These are phyloP conservation scores for Cheiracanthium punctorium DNA, from an alignment of 2,888 invertebrate genomes.

Conservation along the genomic window DNA sequence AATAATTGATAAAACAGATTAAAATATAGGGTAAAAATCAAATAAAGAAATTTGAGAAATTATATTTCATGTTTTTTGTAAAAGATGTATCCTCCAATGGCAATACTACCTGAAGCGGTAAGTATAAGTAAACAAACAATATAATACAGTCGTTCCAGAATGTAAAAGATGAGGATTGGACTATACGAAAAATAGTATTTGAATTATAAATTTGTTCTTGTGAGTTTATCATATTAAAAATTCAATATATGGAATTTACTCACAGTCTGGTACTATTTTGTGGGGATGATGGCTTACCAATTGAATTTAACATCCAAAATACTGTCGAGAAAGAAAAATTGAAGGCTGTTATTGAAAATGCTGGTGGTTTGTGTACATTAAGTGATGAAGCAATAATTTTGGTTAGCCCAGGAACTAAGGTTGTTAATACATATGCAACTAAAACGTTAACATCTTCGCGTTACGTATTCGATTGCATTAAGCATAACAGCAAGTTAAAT, in stretches of 20 bases:
- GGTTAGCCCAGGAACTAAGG: slow-evolving; percentile 54
- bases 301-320: slow-evolving; percentile 52
- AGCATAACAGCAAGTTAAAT: slow-evolving; percentile 32
- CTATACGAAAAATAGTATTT: too few relatives aligned
- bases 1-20: too few relatives aligned
- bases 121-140: too few relatives aligned
- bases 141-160: too few relatives aligned
- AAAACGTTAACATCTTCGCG: slow-evolving; percentile 42
- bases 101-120: too few relatives aligned
- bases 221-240: too few relatives aligned
- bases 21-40: too few relatives aligned
- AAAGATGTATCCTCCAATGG: too few relatives aligned
- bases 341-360: slow-evolving; percentile 50
- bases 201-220: too few relatives aligned
- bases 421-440: slow-evolving; percentile 38
- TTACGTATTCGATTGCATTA: slow-evolving; percentile 46
- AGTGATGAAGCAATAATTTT: slow-evolving; percentile 39
- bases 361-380: slow-evolving; percentile 48
- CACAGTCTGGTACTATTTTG: slow-evolving; percentile 55
- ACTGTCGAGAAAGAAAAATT: slow-evolving; percentile 31
- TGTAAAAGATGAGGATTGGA: too few relatives aligned
- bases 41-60: too few relatives aligned
- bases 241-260: slow-evolving; percentile 23
- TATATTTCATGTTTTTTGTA: too few relatives aligned
- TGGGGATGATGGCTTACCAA: slow-evolving; percentile 43